These are phyloP conservation scores for Drosophila macrospina DNA, from an alignment of 2,888 invertebrate genomes.

Conservation along the genomic window DNA sequence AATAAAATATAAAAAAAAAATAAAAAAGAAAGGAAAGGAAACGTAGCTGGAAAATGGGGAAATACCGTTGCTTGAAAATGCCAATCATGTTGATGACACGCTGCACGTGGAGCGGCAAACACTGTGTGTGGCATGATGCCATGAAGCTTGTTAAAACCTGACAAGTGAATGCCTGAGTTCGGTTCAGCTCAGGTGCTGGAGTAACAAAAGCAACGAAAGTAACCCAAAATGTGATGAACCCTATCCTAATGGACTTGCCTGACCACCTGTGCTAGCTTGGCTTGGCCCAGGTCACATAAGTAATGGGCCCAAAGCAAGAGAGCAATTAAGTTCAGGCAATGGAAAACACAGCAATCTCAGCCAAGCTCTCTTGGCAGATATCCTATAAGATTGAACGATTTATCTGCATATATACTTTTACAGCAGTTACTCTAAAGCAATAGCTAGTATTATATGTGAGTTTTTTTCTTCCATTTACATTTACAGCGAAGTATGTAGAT, in stretches of 20 bases:
- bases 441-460: too few species aligned
- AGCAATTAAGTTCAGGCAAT: conserved; percentile 33
- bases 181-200: conserved; percentile 15
- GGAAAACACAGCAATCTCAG: not conserved
- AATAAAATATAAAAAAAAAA: not conserved
- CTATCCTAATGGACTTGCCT: conserved; percentile 38
- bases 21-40: conserved; percentile 25
- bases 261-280: conserved; percentile 21
- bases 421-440: too few species aligned
- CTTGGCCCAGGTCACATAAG: conserved; percentile 17
- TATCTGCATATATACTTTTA: too few species aligned
- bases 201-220: not conserved
- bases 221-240: conserved; percentile 14
- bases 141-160: conserved; percentile 51
- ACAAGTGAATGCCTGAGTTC: conserved; percentile 49
- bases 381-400: not conserved
- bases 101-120: conserved; percentile 43
- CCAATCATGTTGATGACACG: conserved; percentile 68
- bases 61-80: conserved; percentile 64
- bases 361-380: not conserved
- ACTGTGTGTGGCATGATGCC: conserved; percentile 4
- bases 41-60: conserved; percentile 28
- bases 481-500: too few species aligned
- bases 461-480: too few species aligned
- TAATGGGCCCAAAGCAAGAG: conserved; percentile 24